phyloP scores from a whole-genome alignment of 2,797 vertebrate species.

The Tokudaia tokunoshimensis region DNA sequence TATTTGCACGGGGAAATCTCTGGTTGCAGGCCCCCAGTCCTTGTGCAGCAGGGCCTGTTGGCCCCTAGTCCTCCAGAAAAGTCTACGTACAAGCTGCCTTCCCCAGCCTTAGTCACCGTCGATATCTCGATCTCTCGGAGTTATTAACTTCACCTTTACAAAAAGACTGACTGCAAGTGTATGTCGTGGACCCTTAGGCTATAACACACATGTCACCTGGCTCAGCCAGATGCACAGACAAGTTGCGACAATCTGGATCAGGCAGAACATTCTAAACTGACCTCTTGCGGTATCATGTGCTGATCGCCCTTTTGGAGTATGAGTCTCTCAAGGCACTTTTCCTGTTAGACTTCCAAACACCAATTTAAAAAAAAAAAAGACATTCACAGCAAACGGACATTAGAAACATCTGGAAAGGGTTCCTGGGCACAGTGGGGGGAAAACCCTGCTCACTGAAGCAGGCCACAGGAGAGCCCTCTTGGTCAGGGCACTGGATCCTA shows the following conservation, averaged over 20 bases:
- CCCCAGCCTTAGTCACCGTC: background rate
- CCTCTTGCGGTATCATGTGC: background rate
- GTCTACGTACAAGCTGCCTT: background rate
- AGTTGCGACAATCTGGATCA: background rate
- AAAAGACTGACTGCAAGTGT: background rate
- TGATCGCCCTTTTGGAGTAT: background rate
- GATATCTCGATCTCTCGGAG: fast-evolving
- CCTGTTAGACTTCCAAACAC: background rate
- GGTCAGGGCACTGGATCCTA: fast-evolving
- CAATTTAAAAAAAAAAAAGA: background rate
- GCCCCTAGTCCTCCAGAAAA: background rate
- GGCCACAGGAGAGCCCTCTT: background rate
- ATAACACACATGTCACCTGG: conserved; percentile 1
- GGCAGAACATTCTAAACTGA: conserved; percentile 18
- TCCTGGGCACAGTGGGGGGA: background rate
- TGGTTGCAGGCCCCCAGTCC: background rate
- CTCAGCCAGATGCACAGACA: background rate
- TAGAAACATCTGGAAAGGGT: background rate
- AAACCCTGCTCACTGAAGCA: fast-evolving
- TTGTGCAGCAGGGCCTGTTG: background rate
- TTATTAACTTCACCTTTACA: background rate
- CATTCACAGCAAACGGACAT: background rate
- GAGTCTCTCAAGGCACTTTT: background rate
- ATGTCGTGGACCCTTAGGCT: fast-evolving
- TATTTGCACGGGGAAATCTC: background rate